Base-by-base conservation (phyloP, 2,113 vertebrate genomes). In the Cheilinus undulatus region DNA sequence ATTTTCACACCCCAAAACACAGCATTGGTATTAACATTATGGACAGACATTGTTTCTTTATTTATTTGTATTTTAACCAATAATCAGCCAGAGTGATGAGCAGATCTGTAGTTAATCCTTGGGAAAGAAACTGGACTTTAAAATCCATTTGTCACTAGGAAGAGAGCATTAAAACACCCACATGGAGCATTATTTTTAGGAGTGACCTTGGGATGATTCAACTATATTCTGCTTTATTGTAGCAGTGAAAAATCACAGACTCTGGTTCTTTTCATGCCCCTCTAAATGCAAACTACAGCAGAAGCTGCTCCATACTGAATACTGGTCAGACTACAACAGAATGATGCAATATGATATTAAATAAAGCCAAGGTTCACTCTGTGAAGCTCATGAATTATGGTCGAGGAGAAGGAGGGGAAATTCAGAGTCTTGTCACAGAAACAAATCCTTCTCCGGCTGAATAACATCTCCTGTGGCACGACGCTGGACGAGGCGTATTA, bases 401-500 rank as follows among this genome's bases (percentile, higher is more conserved):
- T 42, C 1, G 7, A 42, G 40, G 40, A 38, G 13, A 28, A 38
- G 30, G 32, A 46, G 6, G n/a, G n/a, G n/a, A n/a, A n/a, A n/a
- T n/a, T n/a, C n/a, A n/a, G n/a, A n/a, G n/a, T n/a, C n/a, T n/a
- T n/a, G n/a, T n/a, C n/a, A n/a, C n/a, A n/a, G 52, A 42, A 61
- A 57, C 22, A 28, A 52, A 26, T 28, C 60, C 52, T 4, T 22
- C 52, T 13, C 27, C 2, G 5, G 8, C 48, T 10, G 27, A 52
- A 5, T 22, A 4, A 40, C 7, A 27, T 67, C 49, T 40, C 36
- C 57, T 32, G 11, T 26, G 66, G 38, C 54, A 60, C 60, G 24
- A 23, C 40, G 22, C 38, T 19, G 32, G 27, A 38, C 3, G 3
- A 49, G 40, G 24, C 46, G 26, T 26, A n/a, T 77, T 48, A 36